phyloP scores from a whole-genome alignment of 2,113 vertebrate genomes.

The Amphiprion ocellaris region DNA sequence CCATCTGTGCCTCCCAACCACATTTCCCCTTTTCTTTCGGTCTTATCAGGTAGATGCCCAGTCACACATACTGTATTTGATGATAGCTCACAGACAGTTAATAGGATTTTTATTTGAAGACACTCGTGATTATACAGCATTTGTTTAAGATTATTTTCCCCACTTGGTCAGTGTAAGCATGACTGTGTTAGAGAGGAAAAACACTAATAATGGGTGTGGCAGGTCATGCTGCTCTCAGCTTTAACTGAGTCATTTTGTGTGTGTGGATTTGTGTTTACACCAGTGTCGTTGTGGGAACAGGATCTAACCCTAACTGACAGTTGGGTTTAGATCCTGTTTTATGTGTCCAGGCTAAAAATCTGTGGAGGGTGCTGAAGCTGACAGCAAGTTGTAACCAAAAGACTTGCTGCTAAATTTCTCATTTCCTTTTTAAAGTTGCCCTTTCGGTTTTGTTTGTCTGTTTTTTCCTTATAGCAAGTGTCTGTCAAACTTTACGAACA shows the following conservation, averaged over 20 bases:
- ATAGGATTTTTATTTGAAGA: neutral
- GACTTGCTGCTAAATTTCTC: neutral
- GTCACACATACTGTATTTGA: neutral
- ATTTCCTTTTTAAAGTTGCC: neutral
- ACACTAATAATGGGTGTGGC: conserved; percentile 38
- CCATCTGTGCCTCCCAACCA: conserved; percentile 79
- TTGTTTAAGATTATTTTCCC: neutral
- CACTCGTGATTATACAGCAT: neutral
- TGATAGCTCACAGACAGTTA: neutral
- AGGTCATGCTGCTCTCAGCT: conserved; percentile 17
- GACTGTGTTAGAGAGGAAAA: neutral
- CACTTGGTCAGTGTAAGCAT: conserved; percentile 10
- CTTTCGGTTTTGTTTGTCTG: neutral
- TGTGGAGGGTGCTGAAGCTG: conserved; percentile 18
- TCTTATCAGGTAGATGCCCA: conserved; percentile 32
- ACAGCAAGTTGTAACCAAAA: neutral
- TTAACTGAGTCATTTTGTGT: conserved; percentile 40
- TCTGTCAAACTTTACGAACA: neutral
- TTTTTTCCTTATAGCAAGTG: neutral
- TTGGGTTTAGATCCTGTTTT: conserved; percentile 42
- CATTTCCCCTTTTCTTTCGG: conserved; percentile 18
- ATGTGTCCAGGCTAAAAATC: conserved; percentile 30
- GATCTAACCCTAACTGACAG: conserved; percentile 18
- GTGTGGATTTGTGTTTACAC: conserved; percentile 11
- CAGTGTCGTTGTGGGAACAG: neutral